Evolutionary conservation across 2,113 vertebrate genomes (phyloP).

Genomic region (Melozone crissalis): DNA sequence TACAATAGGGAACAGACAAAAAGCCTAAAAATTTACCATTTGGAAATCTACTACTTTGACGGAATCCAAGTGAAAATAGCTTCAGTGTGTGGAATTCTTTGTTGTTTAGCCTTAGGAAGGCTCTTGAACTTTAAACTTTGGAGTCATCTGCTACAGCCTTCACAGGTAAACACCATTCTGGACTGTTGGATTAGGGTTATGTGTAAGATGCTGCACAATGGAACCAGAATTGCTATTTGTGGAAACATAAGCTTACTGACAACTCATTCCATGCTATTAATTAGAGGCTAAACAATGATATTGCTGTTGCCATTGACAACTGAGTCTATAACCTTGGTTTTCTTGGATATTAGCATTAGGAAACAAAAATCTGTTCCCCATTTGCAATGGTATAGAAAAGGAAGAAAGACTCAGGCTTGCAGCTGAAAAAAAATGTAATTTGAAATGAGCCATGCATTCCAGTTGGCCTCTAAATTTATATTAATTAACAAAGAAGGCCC

Average conservation of each 20-base stretch:
- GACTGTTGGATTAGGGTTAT: background rate
- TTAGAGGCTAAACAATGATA: conserved; percentile 24
- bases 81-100: background rate
- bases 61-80: background rate
- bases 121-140: background rate
- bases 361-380: background rate
- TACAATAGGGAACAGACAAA: background rate
- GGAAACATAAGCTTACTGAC: background rate
- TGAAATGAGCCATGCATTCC: background rate
- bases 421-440: background rate
- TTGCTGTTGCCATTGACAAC: conserved; percentile 25
- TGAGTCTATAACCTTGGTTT: background rate
- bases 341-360: background rate
- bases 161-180: background rate
- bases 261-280: background rate
- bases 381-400: background rate
- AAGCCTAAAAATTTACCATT: background rate
- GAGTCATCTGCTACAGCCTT: background rate
- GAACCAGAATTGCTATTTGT: background rate
- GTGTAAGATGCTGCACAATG: background rate
- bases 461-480: background rate
- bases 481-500: background rate
- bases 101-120: background rate
- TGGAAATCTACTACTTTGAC: background rate
- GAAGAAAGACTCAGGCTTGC: background rate